phyloP scores from a whole-genome alignment of 2,797 vertebrate species.

The Melanotaenia parkinsoni region DNA sequence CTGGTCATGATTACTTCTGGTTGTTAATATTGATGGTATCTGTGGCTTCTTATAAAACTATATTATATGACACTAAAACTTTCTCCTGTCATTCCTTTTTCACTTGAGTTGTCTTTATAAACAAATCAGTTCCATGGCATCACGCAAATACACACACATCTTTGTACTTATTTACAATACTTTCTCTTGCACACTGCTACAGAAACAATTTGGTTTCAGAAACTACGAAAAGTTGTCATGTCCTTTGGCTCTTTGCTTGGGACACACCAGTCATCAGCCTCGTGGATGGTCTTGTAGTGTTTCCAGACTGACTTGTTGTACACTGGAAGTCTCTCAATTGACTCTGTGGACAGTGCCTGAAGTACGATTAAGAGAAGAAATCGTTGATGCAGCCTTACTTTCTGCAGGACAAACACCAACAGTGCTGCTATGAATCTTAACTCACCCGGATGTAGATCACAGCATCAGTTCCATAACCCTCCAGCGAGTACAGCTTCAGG shows the following conservation, averaged over 20 bases:
- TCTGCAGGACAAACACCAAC: background rate
- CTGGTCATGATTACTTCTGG: background rate
- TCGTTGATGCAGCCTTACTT: background rate
- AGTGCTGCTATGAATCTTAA: background rate
- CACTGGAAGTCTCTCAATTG: slow-evolving; percentile 94
- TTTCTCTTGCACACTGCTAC: background rate
- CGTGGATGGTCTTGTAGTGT: slow-evolving; percentile 94
- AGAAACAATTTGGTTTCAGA: slow-evolving; percentile 68
- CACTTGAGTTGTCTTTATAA: slow-evolving; percentile 24
- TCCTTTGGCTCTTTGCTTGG: slow-evolving; percentile 98
- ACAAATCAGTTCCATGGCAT: background rate
- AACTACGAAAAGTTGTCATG: slow-evolving; percentile 95
- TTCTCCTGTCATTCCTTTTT: slow-evolving; percentile 8
- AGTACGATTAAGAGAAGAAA: background rate
- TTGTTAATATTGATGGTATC: background rate
- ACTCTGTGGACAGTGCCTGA: slow-evolving; percentile 96
- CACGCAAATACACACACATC: background rate
- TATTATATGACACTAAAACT: slow-evolving; percentile 34
- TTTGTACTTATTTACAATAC: slow-evolving; percentile 7
- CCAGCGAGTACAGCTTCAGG: slow-evolving; percentile 96
- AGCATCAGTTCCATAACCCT: slow-evolving; percentile 95
- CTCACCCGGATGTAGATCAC: slow-evolving; percentile 95
- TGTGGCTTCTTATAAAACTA: background rate
- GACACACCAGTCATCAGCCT: slow-evolving; percentile 97
- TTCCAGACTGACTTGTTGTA: slow-evolving; percentile 98